Evolutionary conservation across 2,888 invertebrate genomes (phyloP).

Genomic region (Dryococelus australis): DNA sequence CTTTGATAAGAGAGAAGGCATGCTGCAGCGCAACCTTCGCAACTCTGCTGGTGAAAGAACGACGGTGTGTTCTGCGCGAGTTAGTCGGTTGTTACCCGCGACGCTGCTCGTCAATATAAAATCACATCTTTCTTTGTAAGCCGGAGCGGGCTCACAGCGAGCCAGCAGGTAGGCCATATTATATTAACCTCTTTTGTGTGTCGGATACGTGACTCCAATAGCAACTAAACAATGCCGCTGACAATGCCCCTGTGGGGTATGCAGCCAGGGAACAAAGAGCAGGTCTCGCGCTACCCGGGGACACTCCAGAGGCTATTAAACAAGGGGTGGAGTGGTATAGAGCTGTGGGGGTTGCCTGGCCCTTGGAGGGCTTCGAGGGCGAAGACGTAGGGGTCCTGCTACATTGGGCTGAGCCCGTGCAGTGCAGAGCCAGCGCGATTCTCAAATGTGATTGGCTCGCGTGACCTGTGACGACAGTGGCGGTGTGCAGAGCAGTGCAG

Average conservation of each 20-base stretch:
- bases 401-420: no score
- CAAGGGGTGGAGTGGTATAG: background rate
- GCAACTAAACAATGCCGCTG: constrained; percentile 1
- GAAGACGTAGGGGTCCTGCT: background rate
- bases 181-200: constrained; percentile 16
- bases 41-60: no score
- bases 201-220: constrained; percentile 16
- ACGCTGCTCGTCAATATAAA: constrained; percentile 10
- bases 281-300: background rate
- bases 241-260: constrained; percentile 16
- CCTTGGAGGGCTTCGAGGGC: background rate
- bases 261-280: background rate
- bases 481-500: no score
- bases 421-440: no score
- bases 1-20: no score
- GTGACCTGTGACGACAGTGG: no score
- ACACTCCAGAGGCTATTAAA: background rate
- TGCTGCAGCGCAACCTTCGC: no score
- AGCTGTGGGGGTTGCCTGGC: background rate
- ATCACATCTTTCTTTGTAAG: constrained; percentile 29
- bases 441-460: no score
- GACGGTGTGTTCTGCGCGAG: background rate
- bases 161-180: constrained; percentile 25
- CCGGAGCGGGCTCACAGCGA: background rate
- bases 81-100: background rate